Evolutionary conservation across 2,797 vertebrate species (phyloP).

Genomic region (Chromobotia macracanthus): DNA sequence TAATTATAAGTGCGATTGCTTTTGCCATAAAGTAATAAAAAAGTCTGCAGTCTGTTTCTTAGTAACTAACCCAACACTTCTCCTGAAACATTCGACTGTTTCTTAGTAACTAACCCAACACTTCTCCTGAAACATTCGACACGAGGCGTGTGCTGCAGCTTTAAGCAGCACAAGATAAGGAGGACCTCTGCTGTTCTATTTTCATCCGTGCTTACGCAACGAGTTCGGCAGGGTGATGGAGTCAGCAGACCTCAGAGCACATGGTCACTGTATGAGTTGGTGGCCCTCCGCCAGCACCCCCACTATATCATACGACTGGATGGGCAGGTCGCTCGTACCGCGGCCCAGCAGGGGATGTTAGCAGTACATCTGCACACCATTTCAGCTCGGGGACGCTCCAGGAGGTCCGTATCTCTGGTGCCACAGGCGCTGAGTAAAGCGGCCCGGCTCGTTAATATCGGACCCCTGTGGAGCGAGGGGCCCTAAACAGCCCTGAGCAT

Average conservation of each 20-base stretch:
- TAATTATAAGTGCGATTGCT: too few relatives aligned
- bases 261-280: constrained; percentile 52
- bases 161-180: constrained; percentile 33
- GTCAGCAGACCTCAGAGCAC: constrained; percentile 59
- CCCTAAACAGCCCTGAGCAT: background rate
- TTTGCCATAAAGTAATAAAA: too few relatives aligned
- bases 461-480: constrained; percentile 21
- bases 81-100: too few relatives aligned
- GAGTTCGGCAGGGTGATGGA: constrained; percentile 35
- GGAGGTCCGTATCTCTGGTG: constrained; percentile 20
- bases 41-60: too few relatives aligned
- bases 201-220: constrained; percentile 51
- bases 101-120: background rate
- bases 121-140: background rate
- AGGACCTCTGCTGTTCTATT: constrained; percentile 59
- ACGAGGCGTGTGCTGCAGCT: background rate
- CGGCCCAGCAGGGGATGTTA: constrained; percentile 44
- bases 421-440: constrained; percentile 17
- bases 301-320: constrained; percentile 10
- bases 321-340: constrained; percentile 38
- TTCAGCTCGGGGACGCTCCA: constrained; percentile 31
- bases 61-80: too few relatives aligned
- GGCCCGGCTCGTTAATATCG: constrained; percentile 21
- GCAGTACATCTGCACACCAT: constrained; percentile 53
- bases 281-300: constrained; percentile 50